Conservation (phyloP, 2,113 vertebrate species). For the Cebus imitator region DNA sequence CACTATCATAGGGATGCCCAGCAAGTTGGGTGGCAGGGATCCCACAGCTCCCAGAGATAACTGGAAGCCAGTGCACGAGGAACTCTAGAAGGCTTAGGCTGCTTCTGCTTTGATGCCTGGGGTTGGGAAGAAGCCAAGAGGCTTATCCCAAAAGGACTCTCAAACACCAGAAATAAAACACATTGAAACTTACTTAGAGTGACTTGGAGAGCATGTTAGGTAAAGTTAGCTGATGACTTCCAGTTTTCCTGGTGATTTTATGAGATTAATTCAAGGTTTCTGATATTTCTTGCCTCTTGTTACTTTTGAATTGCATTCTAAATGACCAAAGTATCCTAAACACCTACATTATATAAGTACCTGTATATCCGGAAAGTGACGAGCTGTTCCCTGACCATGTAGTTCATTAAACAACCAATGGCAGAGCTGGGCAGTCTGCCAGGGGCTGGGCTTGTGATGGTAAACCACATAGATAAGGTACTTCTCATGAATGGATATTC, state of each 20-base stretch:
- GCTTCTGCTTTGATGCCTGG: constrained; percentile 27
- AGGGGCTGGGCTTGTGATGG: neutral
- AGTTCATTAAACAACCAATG: neutral
- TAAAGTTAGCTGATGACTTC: neutral
- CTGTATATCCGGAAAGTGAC: neutral
- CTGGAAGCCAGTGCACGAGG: neutral
- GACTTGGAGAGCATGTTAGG: neutral
- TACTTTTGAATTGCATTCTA: constrained; percentile 14
- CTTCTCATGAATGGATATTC: neutral
- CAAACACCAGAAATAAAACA: neutral
- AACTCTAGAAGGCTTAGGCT: neutral
- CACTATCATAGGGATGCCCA: neutral
- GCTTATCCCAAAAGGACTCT: neutral
- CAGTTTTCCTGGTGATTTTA: neutral
- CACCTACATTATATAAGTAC: neutral
- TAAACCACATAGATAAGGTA: neutral
- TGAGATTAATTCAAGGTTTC: neutral
- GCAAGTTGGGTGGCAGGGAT: neutral
- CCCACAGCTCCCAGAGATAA: neutral
- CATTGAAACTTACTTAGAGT: neutral
- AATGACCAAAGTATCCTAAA: constrained; percentile 35
- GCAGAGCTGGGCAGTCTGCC: neutral
- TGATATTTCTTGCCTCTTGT: neutral
- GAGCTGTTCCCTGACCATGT: neutral
- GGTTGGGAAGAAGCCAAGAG: neutral